Conservation (phyloP, 2,888 invertebrate genomes). For the Acleris holmiana region DNA sequence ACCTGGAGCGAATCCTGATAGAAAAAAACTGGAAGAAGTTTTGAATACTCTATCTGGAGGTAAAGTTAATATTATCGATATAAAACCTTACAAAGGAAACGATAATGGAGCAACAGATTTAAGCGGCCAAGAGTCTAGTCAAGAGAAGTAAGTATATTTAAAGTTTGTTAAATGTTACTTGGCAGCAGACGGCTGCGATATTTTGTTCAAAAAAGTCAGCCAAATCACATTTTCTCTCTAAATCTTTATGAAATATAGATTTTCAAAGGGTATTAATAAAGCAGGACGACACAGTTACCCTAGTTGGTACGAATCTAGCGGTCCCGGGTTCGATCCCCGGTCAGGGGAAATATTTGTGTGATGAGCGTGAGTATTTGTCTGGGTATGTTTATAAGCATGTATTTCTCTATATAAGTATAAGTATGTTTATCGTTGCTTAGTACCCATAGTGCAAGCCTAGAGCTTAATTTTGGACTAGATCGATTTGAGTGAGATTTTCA, state of each 20-base stretch:
- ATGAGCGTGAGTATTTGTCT: too few relatives aligned
- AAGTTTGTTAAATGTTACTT: not conserved
- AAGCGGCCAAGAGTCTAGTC: conserved; percentile 77
- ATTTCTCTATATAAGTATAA: too few relatives aligned
- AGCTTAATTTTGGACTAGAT: too few relatives aligned
- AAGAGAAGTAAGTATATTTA: conserved; percentile 78
- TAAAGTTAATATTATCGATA: conserved; percentile 89
- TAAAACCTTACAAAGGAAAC: conserved; percentile 87
- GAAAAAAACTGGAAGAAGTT: conserved; percentile 89
- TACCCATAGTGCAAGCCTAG: too few relatives aligned
- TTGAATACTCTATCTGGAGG: conserved; percentile 92
- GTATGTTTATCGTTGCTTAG: too few relatives aligned
- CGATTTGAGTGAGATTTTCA: too few relatives aligned
- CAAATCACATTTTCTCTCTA: not conserved
- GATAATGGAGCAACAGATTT: conserved; percentile 83
- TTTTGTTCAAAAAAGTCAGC: not conserved
- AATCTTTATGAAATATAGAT: not conserved
- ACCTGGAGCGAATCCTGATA: conserved; percentile 90
- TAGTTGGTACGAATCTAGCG: too few relatives aligned
- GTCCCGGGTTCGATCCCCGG: too few relatives aligned
- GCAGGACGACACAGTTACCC: too few relatives aligned
- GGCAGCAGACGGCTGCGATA: not conserved
- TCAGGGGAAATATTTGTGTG: too few relatives aligned
- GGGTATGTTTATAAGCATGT: too few relatives aligned
- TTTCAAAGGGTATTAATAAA: too few relatives aligned